phyloP scores from a whole-genome alignment of 2,888 invertebrate genomes.

The Thymelicus lineola region DNA sequence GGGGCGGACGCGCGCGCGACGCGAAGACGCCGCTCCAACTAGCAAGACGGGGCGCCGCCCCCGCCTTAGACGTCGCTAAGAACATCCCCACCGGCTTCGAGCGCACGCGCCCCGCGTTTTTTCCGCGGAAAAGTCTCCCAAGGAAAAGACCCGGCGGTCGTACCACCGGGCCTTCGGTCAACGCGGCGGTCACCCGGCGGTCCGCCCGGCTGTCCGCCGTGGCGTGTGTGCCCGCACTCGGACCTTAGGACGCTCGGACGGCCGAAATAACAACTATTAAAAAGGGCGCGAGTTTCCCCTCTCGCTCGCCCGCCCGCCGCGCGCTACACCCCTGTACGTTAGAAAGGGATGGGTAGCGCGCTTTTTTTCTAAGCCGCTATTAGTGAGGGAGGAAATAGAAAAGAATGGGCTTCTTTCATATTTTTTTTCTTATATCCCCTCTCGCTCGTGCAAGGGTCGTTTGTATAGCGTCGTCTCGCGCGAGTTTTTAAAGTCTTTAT shows the following conservation, averaged over 20 bases:
- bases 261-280: conserved; percentile 80
- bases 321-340: conserved; percentile 67
- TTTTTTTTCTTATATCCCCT: conserved; percentile 76
- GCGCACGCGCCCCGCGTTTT: conserved; percentile 84
- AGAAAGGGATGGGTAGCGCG: conserved; percentile 75
- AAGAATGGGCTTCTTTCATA: conserved; percentile 83
- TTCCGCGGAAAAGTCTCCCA: conserved; percentile 85
- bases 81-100: conserved; percentile 81
- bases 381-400: conserved; percentile 83
- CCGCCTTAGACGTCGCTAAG: conserved; percentile 83
- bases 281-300: conserved; percentile 78
- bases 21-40: conserved; percentile 84
- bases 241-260: conserved; percentile 63
- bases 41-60: conserved; percentile 84
- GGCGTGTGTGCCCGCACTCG: conserved; percentile 41
- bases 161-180: conserved; percentile 39
- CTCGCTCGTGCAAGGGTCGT: conserved; percentile 67
- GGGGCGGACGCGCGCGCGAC: conserved; percentile 83
- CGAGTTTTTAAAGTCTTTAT: conserved; percentile 73
- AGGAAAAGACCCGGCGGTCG: conserved; percentile 77
- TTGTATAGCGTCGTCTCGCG: conserved; percentile 60
- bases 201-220: conserved; percentile 51
- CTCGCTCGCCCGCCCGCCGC: conserved; percentile 77
- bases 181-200: conserved; percentile 58
- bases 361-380: conserved; percentile 83